Base-by-base conservation (phyloP, 2,888 invertebrate genomes). In the Epicampocera succincta region DNA sequence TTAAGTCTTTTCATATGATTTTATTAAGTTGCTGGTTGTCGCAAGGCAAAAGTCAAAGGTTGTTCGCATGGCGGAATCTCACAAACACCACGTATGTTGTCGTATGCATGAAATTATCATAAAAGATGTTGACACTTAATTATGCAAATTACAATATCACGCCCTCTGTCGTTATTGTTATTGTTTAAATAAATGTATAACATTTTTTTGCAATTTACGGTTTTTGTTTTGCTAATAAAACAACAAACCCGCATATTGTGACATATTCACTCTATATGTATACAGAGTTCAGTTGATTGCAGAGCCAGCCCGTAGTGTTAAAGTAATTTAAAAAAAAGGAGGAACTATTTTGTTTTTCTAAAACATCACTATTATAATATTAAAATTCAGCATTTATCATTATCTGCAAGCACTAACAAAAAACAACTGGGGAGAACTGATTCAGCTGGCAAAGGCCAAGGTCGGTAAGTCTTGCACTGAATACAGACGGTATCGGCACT, bases 101-200 rank as follows among this genome's bases (percentile, higher is more conserved):
- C n/a, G n/a, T n/a, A n/a, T 44, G 42, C 73, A 75, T 77, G 72
- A 75, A 75, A 83, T 83, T 78, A 83, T 72, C 74, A 72, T 78
- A 76, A 81, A 83, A 65, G 80, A 73, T 83, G 83, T 76, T 74
- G 82, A 82, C 84, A 84, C 84, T 84, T 84, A 83, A 84, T 81
- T 84, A 84, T 84, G 84, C 74, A 84, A 84, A 84, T 83, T 78
- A 79, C 54, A 69, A 73, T 63, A 81, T 80, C 17, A 76, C 80
- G 48, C 54, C 77, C 63, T 38, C 56, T 46, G 33, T 52, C 42
- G 38, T 58, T 65, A 33, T 56, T 77, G 29, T 48, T 77, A 33
- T 65, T 56, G 46, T 46, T 74, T 44, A 58, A 72, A 65, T 12
- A 52, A 58, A 60, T 44, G 17, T 33, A 73, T 38, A 46, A 63